phyloP scores from a whole-genome alignment of 1,140 invertebrate species.

The Maconellicoccus hirsutus region DNA sequence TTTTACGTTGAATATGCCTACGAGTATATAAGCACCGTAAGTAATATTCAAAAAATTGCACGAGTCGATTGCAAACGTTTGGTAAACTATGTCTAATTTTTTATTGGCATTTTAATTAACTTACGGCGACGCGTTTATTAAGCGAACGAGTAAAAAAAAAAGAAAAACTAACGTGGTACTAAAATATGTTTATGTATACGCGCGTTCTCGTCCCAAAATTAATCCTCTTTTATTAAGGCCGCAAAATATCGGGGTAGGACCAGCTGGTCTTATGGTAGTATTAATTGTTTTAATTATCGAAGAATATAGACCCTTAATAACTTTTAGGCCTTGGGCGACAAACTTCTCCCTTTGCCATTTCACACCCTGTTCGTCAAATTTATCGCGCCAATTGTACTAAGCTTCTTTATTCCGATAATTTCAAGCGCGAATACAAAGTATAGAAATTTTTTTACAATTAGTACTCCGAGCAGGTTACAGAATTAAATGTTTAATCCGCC shows the following conservation, averaged over 20 bases:
- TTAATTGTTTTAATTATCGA: slow-evolving; percentile 23
- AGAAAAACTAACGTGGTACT: neutral
- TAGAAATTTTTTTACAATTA: too few species aligned
- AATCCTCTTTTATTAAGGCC: slow-evolving; percentile 21
- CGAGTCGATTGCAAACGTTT: too few species aligned
- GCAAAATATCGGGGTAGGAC: slow-evolving; percentile 19
- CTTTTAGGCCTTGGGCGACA: neutral
- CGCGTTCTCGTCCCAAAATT: slow-evolving; percentile 9
- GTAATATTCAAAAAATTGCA: too few species aligned
- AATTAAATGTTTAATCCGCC: too few species aligned
- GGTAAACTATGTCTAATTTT: neutral
- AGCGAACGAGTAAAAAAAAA: neutral
- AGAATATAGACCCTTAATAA: slow-evolving; percentile 20
- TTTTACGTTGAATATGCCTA: too few species aligned
- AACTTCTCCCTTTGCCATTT: slow-evolving; percentile 12
- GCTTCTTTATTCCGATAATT: neutral
- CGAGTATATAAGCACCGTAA: too few species aligned
- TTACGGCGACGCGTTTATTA: neutral
- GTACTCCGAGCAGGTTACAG: too few species aligned
- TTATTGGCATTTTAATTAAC: slow-evolving; percentile 17
- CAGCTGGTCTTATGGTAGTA: slow-evolving; percentile 20
- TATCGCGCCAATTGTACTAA: neutral
- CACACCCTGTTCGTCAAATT: slow-evolving; percentile 14
- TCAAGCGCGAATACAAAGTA: neutral
- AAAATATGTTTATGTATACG: slow-evolving; percentile 19